Conservation (phyloP, 2,888 invertebrate genomes). For the Ormia ochracea region DNA sequence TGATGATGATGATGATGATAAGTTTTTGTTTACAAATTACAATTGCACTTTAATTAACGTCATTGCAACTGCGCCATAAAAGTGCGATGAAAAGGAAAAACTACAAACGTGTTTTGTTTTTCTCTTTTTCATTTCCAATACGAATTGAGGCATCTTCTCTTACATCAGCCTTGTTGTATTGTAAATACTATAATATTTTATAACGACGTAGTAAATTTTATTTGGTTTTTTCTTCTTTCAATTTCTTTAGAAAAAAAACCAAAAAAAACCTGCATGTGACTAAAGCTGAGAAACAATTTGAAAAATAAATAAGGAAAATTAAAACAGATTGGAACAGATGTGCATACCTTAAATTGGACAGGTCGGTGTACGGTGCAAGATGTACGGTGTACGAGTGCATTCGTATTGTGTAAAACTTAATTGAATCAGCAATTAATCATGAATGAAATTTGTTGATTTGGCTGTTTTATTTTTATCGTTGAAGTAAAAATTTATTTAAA, state of each 20-base stretch:
- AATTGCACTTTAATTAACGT: slow-evolving; percentile 61
- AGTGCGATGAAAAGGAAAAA: slow-evolving; percentile 7
- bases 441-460: slow-evolving; percentile 37
- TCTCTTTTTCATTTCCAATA: neutral
- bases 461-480: neutral
- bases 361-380: no score
- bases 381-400: neutral
- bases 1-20: slow-evolving; percentile 21
- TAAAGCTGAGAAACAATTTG: slow-evolving; percentile 14
- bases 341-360: slow-evolving; percentile 11
- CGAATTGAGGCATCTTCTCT: slow-evolving; percentile 3
- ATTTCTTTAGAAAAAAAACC: no score
- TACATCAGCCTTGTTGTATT: slow-evolving; percentile 20
- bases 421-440: slow-evolving; percentile 27
- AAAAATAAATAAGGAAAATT: neutral
- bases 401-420: slow-evolving; percentile 1
- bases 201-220: slow-evolving; percentile 33
- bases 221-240: neutral
- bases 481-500: neutral
- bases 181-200: slow-evolving; percentile 14
- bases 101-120: neutral
- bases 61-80: slow-evolving; percentile 60
- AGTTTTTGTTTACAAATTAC: slow-evolving; percentile 61
- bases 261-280: slow-evolving; percentile 33
- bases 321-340: slow-evolving; percentile 32